These are phyloP conservation scores for Alloplasta piceator DNA, from an alignment of 2,888 invertebrate species.

Conservation along the genomic window DNA sequence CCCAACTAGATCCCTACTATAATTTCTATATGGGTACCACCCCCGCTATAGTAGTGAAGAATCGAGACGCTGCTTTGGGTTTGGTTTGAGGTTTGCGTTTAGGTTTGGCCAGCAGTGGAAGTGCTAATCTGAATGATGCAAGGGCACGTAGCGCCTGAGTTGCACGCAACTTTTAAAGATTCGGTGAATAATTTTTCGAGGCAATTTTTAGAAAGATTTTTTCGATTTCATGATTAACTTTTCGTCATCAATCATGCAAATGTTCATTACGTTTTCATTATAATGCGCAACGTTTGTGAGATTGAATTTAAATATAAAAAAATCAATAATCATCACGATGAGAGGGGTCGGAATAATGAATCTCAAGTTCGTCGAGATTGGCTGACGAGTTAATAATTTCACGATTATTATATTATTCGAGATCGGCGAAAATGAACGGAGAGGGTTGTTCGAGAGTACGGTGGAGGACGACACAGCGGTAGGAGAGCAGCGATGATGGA, in stretches of 20 bases:
- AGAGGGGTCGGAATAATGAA: slow-evolving; percentile 40
- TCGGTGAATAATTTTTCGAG: no score
- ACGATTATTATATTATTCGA: slow-evolving; percentile 68
- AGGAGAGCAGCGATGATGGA: slow-evolving; percentile 64
- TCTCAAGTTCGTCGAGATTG: slow-evolving; percentile 38
- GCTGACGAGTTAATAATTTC: slow-evolving; percentile 62
- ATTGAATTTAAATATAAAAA: neutral
- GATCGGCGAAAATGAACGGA: slow-evolving; percentile 60
- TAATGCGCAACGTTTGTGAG: neutral
- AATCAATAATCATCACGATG: slow-evolving; percentile 8
- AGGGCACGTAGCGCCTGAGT: no score
- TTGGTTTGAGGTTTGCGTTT: no score
- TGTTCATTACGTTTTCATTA: neutral
- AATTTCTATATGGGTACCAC: no score
- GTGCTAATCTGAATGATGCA: no score
- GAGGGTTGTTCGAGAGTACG: slow-evolving; percentile 44
- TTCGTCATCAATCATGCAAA: neutral
- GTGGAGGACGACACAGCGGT: slow-evolving; percentile 36
- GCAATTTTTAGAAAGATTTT: neutral
- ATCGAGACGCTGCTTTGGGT: no score
- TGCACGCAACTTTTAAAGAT: no score
- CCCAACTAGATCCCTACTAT: no score
- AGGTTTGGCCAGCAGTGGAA: no score
- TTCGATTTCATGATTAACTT: neutral
- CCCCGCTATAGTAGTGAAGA: no score